Percentiles rank a stretch among this genome's conserved stretches.
Evolutionary conservation across 1,140 invertebrate genomes (phyloP).

Genomic region (Aphis gossypii): DNA sequence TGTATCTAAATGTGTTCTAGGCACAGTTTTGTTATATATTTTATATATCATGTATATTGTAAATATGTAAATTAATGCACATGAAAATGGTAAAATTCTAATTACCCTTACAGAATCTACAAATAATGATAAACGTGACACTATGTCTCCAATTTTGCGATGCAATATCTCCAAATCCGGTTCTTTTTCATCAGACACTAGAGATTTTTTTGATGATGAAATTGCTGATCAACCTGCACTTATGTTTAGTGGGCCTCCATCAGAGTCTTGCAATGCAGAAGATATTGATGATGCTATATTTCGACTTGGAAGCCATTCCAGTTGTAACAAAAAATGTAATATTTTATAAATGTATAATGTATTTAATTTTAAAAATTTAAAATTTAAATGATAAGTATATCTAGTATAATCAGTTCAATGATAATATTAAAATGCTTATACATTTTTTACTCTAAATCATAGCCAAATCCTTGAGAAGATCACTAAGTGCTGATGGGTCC

Average conservation of each 20-base stretch:
- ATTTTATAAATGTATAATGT: not conserved
- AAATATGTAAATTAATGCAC: not conserved
- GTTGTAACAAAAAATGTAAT: conserved; percentile 41
- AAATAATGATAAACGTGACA: conserved; percentile 25
- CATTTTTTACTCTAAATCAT: not conserved
- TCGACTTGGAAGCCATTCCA: conserved; percentile 18
- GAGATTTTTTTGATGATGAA: conserved; percentile 84
- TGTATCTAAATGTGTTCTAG: not conserved
- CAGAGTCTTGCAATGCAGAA: conserved; percentile 45
- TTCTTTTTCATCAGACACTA: conserved; percentile 73
- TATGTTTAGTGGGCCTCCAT: conserved; percentile 69
- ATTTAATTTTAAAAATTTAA: not conserved
- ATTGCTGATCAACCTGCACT: conserved; percentile 88
- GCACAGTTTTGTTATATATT: not conserved
- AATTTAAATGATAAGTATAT: not conserved
- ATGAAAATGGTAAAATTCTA: not conserved
- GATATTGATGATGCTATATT: conserved; percentile 46
- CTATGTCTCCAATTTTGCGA: conserved; percentile 70
- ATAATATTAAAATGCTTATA: not conserved
- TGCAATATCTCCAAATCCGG: conserved; percentile 80
- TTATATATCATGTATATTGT: too few relatives aligned
- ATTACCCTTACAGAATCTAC: conserved; percentile 27
- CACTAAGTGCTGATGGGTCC: conserved; percentile 41
- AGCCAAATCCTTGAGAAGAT: conserved; percentile 45
- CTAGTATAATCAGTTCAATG: not conserved